These are phyloP conservation scores for Drosophila baimaii DNA, from an alignment of 1,140 invertebrate genomes.

Conservation along the genomic window DNA sequence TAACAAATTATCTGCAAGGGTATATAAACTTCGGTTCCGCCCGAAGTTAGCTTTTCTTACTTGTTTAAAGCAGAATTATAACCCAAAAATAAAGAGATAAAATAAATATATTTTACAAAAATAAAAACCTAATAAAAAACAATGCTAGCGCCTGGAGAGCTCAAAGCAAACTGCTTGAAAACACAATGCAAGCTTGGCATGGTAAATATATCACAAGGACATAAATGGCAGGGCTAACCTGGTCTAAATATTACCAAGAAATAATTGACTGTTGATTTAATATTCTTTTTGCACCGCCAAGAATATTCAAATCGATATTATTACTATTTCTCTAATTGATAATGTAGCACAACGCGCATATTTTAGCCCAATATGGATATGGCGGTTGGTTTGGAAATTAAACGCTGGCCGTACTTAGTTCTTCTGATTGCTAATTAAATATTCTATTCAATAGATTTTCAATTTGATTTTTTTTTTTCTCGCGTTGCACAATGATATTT, in stretches of 20 bases:
- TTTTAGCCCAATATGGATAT: neutral
- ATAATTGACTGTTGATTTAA: too few relatives aligned
- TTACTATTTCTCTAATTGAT: neutral
- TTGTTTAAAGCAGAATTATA: neutral
- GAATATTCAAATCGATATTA: neutral
- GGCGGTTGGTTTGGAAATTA: neutral
- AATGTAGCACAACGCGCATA: neutral
- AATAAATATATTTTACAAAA: neutral
- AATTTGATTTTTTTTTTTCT: neutral
- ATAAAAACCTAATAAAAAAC: neutral
- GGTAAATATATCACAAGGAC: neutral
- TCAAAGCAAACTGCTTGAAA: neutral
- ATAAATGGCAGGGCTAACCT: neutral
- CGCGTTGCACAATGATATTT: conserved; percentile 16
- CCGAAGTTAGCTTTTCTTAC: too few relatives aligned
- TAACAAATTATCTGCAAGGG: too few relatives aligned
- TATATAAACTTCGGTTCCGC: too few relatives aligned
- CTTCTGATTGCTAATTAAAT: conserved; percentile 24
- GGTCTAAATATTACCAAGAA: neutral
- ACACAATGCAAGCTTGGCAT: neutral
- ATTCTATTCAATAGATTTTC: conserved; percentile 24
- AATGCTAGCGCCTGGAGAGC: neutral
- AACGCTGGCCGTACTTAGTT: neutral
- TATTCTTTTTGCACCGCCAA: too few relatives aligned
- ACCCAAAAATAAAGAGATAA: too few relatives aligned